Evolutionary conservation across 1,140 invertebrate genomes (phyloP).

Genomic region (Trichonephila clavipes): DNA sequence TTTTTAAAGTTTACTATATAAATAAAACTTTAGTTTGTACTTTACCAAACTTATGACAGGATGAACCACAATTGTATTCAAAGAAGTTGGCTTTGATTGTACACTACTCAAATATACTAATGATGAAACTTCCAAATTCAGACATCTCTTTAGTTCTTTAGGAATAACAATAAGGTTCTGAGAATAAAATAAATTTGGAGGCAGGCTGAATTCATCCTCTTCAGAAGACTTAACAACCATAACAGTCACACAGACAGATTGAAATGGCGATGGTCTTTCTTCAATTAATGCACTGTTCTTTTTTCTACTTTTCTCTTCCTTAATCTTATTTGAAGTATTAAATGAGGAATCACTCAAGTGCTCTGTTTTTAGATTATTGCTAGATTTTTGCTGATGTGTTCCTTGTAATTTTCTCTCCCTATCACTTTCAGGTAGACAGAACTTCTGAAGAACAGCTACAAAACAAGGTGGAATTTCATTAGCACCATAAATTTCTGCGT

Average conservation of each 20-base stretch:
- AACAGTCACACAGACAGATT: slow-evolving; percentile 64
- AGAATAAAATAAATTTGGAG: slow-evolving; percentile 47
- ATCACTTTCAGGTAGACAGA: background rate
- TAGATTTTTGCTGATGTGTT: background rate
- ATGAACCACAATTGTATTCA: slow-evolving; percentile 62
- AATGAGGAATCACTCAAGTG: background rate
- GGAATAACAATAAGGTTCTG: slow-evolving; percentile 55
- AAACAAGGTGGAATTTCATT: slow-evolving; percentile 56
- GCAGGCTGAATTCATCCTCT: slow-evolving; percentile 63
- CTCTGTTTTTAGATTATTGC: background rate
- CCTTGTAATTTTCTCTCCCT: background rate
- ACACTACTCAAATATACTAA: slow-evolving; percentile 21
- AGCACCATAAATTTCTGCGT: slow-evolving; percentile 22
- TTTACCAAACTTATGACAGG: slow-evolving; percentile 46
- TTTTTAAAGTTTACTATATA: background rate
- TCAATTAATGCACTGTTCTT: background rate
- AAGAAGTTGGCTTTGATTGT: background rate
- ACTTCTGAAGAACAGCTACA: slow-evolving; percentile 59
- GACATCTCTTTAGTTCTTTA: slow-evolving; percentile 42
- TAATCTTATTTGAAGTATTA: background rate
- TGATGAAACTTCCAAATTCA: slow-evolving; percentile 58
- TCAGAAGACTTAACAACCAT: slow-evolving; percentile 54
- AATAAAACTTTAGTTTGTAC: background rate
- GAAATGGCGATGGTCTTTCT: slow-evolving; percentile 12
- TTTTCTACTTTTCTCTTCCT: background rate